These are phyloP conservation scores for Aethina tumida DNA, from an alignment of 1,140 invertebrate genomes.

Conservation along the genomic window DNA sequence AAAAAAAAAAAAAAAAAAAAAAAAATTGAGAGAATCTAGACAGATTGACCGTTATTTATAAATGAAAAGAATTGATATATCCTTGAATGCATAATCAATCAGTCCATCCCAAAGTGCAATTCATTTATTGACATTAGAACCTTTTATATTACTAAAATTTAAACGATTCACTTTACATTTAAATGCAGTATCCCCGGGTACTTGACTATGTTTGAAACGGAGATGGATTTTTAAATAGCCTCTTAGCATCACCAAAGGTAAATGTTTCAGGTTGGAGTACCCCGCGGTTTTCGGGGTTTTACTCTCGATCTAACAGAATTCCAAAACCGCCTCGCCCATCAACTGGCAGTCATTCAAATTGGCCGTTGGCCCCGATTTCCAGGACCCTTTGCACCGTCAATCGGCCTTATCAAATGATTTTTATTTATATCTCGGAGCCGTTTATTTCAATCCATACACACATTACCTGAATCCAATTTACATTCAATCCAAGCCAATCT, in stretches of 20 bases:
- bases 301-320: constrained; percentile 3
- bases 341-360: background rate
- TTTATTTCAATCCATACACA: too few species aligned
- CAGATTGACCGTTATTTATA: too few species aligned
- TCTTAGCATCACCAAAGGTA: constrained; percentile 16
- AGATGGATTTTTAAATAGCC: constrained; percentile 24
- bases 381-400: background rate
- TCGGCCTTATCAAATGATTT: background rate
- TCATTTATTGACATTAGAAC: constrained; percentile 19
- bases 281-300: constrained; percentile 7
- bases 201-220: constrained; percentile 19
- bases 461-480: too few species aligned
- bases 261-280: constrained; percentile 17
- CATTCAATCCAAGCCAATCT: too few species aligned
- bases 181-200: constrained; percentile 19
- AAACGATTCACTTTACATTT: constrained; percentile 21
- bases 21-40: too few species aligned
- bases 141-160: constrained; percentile 22
- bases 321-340: too few species aligned
- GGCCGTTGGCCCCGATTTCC: background rate
- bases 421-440: background rate
- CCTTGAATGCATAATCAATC: constrained; percentile 16
- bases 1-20: too few species aligned
- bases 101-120: constrained; percentile 14
- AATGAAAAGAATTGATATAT: constrained; percentile 11